Evolutionary conservation across 2,888 invertebrate genomes (phyloP), one percentile per base, ranked within the genome.

Genomic region (Deilephila elpenor): DNA sequence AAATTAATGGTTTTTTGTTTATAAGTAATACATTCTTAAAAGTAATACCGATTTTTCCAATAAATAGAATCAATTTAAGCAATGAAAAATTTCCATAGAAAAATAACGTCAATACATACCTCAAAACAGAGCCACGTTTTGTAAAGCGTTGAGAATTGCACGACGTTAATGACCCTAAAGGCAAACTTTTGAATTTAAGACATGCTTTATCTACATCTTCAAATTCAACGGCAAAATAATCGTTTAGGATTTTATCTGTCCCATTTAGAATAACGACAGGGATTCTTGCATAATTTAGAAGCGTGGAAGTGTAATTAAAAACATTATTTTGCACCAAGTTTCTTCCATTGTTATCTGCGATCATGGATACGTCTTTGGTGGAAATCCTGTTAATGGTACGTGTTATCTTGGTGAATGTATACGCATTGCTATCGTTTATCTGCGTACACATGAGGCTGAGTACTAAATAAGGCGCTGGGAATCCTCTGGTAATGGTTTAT

Each of bases 241-340:
- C 86, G 83, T 87, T 88, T 83, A 81, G 82, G 87, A 87, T 86
- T 88, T 89, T 89, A 90, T 90, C 88, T 83, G 82, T 80, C 82
- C 86, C 86, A 90, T 91, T 91, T 90, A 88, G 88, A 87, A 84
- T 88, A 87, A 88, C 86, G 89, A 89, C 85, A 85, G 79, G 83
- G 82, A 84, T 86, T 80, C 82, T 83, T 85, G 88, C 88, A 90
- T 89, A 90, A 86, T 86, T 89, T 84, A 89, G 83, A 87, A 80
- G 82, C 84, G 77, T 86, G 86, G 86, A 88, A 88, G 83, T 86
- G 88, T 89, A 92, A 91, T 93, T 91, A 92, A 91, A 92, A 90
- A 88, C 86, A 87, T 88, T 88, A 88, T 87, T 88, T 85, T 82
- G 82, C 82, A 83, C 84, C 59, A 67, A 82, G 84, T 83, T 85